Evolutionary conservation across 1,140 invertebrate species (phyloP), one percentile per base, ranked within the genome.

Genomic region (Reticulitermes speratus): DNA sequence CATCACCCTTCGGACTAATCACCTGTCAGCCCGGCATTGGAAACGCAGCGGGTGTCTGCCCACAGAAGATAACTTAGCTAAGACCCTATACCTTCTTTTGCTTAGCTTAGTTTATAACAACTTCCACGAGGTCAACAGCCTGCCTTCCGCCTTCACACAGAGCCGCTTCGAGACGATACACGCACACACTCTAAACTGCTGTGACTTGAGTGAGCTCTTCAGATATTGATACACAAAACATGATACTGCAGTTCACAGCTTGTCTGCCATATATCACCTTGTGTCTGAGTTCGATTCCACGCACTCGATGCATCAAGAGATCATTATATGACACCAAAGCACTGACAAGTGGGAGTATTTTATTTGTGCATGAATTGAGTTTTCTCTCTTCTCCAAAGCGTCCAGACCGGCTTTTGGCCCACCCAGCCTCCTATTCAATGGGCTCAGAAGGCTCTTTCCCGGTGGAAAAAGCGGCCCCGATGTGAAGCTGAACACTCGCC

Each of bases 11-110:
- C 83, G 83, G 45, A 84, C 83, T 84, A 84, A 84, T 84, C 83
- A 84, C 83, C 83, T 84, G 83, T 84, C 83, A 84, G 52, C 83
- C 83, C 44, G n/a, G 83, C 83, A 84, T 84, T 84, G 83, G 83
- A 52, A 84, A 84, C 44, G 44, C 83, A 84, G 83, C 83, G 83
- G 83, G 83, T 45, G 83, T 52, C 83, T 59, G 65, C 65, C 65
- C 65, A 75, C 65, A 75, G 65, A 75, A 75, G 65, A 75, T 75
- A 75, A 75, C 65, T 75, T 75, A 75, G 65, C 65, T 30, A n/a
- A 75, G 65, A 75, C 65, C 65, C 65, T 75, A 75, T 75, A 75
- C 25, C 65, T 75, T 75, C n/a, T 30, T 30, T 30, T 75, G 25
- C 65, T 30, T 30, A 75, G 25, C 65, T 75, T 75, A 75, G 65